Percentiles rank a stretch among this genome's conserved stretches.
Conservation (phyloP, 2,888 invertebrate species). For the Agriopis leucophaearia region DNA sequence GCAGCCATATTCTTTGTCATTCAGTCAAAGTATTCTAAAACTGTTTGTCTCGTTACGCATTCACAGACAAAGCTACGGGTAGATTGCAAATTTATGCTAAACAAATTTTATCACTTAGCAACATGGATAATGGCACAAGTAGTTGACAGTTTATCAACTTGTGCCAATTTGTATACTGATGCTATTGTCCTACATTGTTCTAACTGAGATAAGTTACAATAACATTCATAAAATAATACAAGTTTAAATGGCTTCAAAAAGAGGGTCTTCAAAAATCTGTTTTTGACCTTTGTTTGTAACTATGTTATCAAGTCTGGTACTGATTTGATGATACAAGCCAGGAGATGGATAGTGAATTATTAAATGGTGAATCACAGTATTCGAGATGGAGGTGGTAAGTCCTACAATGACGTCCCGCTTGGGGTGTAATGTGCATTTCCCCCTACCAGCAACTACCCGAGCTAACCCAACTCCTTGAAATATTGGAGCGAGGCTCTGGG, state of each 20-base stretch:
- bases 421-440: too few species aligned
- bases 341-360: too few species aligned
- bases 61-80: slow-evolving; percentile 3
- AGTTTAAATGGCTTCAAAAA: background rate
- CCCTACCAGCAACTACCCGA: too few species aligned
- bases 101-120: background rate
- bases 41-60: background rate
- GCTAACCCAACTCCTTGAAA: too few species aligned
- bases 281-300: too few species aligned
- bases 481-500: too few species aligned
- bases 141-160: slow-evolving; percentile 16
- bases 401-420: too few species aligned
- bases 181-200: slow-evolving; percentile 11
- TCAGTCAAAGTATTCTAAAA: background rate
- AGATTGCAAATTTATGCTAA: background rate
- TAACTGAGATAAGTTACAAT: slow-evolving; percentile 1
- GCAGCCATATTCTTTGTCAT: background rate
- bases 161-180: slow-evolving; percentile 17
- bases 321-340: too few species aligned
- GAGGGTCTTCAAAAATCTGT: background rate
- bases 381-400: too few species aligned
- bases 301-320: too few species aligned
- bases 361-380: too few species aligned
- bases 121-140: slow-evolving; percentile 1
- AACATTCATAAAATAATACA: slow-evolving; percentile 1